These are phyloP conservation scores for Danio aesculapii DNA, from an alignment of 2,797 vertebrate species.

Conservation along the genomic window DNA sequence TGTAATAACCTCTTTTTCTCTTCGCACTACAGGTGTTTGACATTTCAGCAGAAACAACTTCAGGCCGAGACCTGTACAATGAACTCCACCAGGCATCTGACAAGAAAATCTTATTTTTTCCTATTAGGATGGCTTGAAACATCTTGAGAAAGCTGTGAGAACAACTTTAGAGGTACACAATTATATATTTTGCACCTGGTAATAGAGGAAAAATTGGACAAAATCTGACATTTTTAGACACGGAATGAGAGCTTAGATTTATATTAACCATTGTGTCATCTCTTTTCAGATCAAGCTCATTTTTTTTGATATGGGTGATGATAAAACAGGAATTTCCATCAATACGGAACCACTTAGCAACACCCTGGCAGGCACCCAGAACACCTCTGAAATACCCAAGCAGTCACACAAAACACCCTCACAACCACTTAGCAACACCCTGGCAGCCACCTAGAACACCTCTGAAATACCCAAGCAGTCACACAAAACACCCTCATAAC, in stretches of 20 bases:
- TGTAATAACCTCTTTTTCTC: slow-evolving; percentile 28
- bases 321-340: not conserved
- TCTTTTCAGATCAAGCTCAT: not conserved
- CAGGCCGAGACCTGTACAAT: not conserved
- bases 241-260: not conserved
- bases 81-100: slow-evolving; percentile 24
- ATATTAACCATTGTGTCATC: not conserved
- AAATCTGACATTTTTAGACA: not conserved
- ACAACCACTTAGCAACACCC: not conserved
- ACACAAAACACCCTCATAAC: not conserved
- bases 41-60: slow-evolving; percentile 27
- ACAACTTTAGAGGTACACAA: not conserved
- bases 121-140: not conserved
- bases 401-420: no score
- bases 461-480: not conserved
- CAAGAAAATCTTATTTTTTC: not conserved
- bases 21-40: slow-evolving; percentile 31
- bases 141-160: slow-evolving; percentile 1
- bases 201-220: not conserved
- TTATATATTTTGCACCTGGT: not conserved
- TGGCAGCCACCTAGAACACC: not conserved
- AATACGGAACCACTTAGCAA: not conserved
- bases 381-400: not conserved
- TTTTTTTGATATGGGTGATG: not conserved
- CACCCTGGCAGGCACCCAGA: not conserved